Evolutionary conservation across 2,797 vertebrate species (phyloP), one percentile per base, ranked within the genome.

Genomic region (Aselliscus stoliczkanus): DNA sequence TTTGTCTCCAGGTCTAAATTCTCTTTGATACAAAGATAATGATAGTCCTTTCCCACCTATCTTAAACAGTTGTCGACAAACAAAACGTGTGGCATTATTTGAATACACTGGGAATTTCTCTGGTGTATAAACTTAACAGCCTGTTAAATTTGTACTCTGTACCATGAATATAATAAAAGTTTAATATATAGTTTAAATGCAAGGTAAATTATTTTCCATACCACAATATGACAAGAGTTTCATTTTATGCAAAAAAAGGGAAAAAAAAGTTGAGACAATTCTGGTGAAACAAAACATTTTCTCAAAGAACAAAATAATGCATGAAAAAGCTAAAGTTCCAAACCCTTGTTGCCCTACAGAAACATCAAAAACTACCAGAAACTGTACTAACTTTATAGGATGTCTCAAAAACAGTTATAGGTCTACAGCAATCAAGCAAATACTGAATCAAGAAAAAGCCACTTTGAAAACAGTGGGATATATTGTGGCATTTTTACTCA

Each of bases 1-100:
- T 94, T 96, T 69, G 39, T 95, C 34, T 72, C 29, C 25, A 79
- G 79, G 18, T 2, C 6, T 77, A 67, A 83, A 62, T 90, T 80
- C 7, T 9, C 14, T 85, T 54, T 52, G 62, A 81, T 31, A 54
- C 27, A 39, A 56, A 52, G 37, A 60, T 58, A 81, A 90, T 15
- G 37, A 31, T 37, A 17, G n/a, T n/a, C 1, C 6, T 82, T 90
- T 9, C 39, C 7, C 14, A 34, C 9, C 8, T 62, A 37, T 17
- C 31, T 91, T 42, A 88, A 29, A 70, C 31, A 65, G 6, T 27
- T 47, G 18, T 42, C 86, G 9, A 52, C 77, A 93, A 85, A 7
- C n/a, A 82, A 91, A 95, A 62, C 42, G 2, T 52, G 9, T 62
- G 15, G 29, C 13, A 44, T 81, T 82, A 60, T 56, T 72, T 83